These are phyloP conservation scores for Pteronotus mesoamericanus DNA, from an alignment of 2,797 vertebrate genomes.

Conservation along the genomic window DNA sequence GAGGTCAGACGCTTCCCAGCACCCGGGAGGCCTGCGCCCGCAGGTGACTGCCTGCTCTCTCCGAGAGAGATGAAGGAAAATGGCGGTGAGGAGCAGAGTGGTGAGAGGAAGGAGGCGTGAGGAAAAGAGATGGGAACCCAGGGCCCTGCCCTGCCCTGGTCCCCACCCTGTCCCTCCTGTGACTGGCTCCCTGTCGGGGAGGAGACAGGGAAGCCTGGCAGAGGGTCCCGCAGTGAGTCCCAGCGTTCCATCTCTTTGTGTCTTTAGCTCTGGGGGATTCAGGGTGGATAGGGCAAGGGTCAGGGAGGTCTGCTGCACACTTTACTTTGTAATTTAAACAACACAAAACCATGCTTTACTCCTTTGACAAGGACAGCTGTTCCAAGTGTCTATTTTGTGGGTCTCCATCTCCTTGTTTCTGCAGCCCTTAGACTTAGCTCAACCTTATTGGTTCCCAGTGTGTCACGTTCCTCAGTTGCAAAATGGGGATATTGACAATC, in stretches of 20 bases:
- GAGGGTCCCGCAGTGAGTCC: not conserved
- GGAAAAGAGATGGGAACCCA: not conserved
- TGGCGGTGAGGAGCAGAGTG: not conserved
- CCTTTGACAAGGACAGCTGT: slow-evolving; percentile 18
- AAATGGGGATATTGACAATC: not conserved
- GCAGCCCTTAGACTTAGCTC: not conserved
- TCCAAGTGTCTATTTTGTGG: not conserved
- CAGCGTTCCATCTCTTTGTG: not conserved
- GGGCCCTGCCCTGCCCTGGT: not conserved
- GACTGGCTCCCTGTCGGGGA: not conserved
- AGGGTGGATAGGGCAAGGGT: not conserved
- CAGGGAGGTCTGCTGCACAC: not conserved
- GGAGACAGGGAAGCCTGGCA: not conserved
- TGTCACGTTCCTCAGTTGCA: not conserved
- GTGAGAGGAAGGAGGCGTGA: not conserved
- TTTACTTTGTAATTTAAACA: not conserved
- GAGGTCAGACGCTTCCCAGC: not conserved
- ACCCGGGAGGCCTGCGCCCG: not conserved
- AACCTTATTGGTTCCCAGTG: not conserved
- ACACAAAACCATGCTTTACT: not conserved
- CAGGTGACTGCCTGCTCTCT: not conserved
- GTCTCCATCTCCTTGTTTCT: not conserved
- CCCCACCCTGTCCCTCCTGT: not conserved
- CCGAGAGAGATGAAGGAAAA: not conserved
- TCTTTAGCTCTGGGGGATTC: not conserved